Conservation (phyloP, 2,797 vertebrate species). For the Lates japonicus region DNA sequence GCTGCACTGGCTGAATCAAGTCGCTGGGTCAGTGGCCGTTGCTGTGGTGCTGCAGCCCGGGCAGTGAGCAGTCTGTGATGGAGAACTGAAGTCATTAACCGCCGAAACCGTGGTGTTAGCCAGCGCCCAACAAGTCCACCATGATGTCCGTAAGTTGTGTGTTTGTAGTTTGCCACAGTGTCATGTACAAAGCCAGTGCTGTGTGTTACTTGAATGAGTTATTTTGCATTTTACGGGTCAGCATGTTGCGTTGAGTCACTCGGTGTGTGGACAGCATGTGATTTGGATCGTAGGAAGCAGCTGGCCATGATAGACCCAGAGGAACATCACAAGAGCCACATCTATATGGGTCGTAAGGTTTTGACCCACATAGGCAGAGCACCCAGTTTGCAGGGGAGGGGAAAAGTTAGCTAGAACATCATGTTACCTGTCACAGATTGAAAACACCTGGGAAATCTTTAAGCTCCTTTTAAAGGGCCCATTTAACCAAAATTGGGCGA, state of each 20-base stretch:
- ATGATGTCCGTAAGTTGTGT: slow-evolving; percentile 75
- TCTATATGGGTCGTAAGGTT: too few relatives aligned
- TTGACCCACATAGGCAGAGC: neutral
- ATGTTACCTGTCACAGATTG: neutral
- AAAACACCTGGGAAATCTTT: too few relatives aligned
- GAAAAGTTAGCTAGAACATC: neutral
- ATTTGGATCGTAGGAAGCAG: neutral
- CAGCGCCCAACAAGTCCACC: slow-evolving; percentile 23
- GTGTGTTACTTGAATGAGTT: neutral
- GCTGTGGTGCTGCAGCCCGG: neutral
- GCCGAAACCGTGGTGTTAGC: neutral
- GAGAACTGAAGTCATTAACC: neutral
- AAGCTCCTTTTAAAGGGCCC: too few relatives aligned
- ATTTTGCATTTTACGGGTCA: neutral
- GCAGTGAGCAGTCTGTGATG: slow-evolving; percentile 10
- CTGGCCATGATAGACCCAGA: neutral
- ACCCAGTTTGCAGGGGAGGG: neutral
- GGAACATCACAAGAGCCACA: too few relatives aligned
- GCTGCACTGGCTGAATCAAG: neutral
- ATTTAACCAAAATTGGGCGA: too few relatives aligned
- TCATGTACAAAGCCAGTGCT: too few relatives aligned
- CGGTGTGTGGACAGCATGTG: neutral
- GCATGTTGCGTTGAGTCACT: neutral
- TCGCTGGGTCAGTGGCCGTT: neutral
- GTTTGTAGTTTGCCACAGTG: neutral